Evolutionary conservation across 2,113 vertebrate species (phyloP).

Genomic region (Hepsetus odoe): DNA sequence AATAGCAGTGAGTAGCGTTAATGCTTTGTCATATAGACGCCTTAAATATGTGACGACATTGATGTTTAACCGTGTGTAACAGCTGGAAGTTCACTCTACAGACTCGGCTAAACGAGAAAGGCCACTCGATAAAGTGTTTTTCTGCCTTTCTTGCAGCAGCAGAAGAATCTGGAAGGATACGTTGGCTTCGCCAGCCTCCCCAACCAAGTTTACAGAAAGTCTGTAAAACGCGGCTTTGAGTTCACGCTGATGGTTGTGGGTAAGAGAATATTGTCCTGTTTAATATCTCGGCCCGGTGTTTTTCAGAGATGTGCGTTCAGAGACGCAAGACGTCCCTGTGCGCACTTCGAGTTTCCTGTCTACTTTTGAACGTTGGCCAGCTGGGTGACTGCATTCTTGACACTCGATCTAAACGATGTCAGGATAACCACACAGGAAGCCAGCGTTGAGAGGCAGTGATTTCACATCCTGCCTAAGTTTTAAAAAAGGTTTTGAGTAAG

Average conservation of each 20-base stretch:
- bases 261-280: slow-evolving; percentile 71
- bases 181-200: slow-evolving; percentile 99
- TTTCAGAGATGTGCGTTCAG: neutral
- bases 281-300: neutral
- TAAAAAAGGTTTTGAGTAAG: slow-evolving; percentile 14
- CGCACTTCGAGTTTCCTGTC: slow-evolving; percentile 42
- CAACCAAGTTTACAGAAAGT: slow-evolving; percentile 99
- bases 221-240: slow-evolving; percentile 98
- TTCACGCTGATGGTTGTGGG: slow-evolving; percentile 99
- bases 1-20: slow-evolving; percentile 99
- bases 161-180: slow-evolving; percentile 99
- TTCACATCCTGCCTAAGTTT: slow-evolving; percentile 51
- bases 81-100: neutral
- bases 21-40: no score
- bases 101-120: neutral
- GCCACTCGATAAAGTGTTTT: slow-evolving; percentile 19
- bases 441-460: slow-evolving; percentile 51
- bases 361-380: slow-evolving; percentile 40
- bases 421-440: slow-evolving; percentile 56
- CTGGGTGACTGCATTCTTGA: slow-evolving; percentile 47
- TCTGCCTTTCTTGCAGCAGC: slow-evolving; percentile 80
- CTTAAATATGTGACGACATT: neutral
- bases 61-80: no score
- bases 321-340: neutral
- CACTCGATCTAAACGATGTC: slow-evolving; percentile 40